Evolutionary conservation across 2,797 vertebrate genomes (phyloP).

Genomic region (Phylloscopus collybita): DNA sequence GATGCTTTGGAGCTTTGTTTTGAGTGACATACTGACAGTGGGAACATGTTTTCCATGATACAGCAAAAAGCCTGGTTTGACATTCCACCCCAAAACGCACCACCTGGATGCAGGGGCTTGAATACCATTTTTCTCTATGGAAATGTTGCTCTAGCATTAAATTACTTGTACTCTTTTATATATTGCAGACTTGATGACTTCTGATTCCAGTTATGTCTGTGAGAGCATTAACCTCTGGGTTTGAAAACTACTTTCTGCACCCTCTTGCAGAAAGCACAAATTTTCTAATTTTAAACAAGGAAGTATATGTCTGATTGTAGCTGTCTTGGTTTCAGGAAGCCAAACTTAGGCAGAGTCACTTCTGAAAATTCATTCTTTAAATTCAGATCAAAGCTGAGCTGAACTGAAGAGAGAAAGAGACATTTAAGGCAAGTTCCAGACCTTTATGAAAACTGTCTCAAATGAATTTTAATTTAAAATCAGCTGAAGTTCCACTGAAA

Average conservation of each 20-base stretch:
- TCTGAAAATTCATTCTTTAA: background rate
- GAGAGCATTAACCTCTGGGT: background rate
- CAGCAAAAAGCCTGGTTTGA: background rate
- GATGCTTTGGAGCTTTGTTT: background rate
- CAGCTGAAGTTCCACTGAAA: background rate
- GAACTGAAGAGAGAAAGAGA: background rate
- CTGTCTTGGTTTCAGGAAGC: background rate
- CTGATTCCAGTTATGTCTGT: background rate
- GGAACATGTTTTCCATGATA: background rate
- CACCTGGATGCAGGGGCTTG: background rate
- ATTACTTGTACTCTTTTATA: background rate
- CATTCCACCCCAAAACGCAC: background rate
- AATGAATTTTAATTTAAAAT: conserved; percentile 21
- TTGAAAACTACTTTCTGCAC: background rate
- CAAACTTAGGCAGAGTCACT: background rate
- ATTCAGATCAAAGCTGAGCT: background rate
- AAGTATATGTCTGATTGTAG: background rate
- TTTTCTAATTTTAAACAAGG: background rate
- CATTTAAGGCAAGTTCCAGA: background rate
- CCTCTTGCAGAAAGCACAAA: background rate
- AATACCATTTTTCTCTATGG: background rate
- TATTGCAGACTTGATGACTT: background rate
- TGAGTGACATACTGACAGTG: rapidly evolving
- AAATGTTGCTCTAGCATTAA: background rate
- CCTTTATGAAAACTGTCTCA: background rate